Conservation (phyloP, 2,888 invertebrate genomes). For the Campoplex nolae region DNA sequence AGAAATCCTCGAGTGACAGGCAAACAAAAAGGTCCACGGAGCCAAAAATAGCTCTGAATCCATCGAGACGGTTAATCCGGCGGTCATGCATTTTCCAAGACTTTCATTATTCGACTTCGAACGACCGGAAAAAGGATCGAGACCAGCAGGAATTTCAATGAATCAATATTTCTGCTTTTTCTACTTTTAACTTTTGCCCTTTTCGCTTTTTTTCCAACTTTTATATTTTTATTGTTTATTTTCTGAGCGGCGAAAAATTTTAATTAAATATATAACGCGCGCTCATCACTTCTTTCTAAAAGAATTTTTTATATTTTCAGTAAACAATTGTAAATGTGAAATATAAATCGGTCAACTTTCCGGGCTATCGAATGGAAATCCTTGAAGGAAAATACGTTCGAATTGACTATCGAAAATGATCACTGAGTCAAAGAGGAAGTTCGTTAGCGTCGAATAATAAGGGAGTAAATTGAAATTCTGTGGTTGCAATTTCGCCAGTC, state of each 20-base stretch:
- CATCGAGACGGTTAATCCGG: not conserved
- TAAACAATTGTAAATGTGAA: not conserved
- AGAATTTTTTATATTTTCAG: not conserved
- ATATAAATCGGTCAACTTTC: not conserved
- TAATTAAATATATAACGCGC: not conserved
- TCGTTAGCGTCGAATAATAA: slow-evolving; percentile 59
- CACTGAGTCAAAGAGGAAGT: slow-evolving; percentile 26
- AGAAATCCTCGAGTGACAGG: slow-evolving; percentile 31
- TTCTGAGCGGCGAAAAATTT: not conserved
- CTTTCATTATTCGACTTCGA: not conserved
- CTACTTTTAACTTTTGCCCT: not conserved
- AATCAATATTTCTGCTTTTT: not conserved
- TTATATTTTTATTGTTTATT: not conserved
- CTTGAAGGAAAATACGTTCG: slow-evolving; percentile 23
- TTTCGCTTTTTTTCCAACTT: not conserved
- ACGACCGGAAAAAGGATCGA: not conserved
- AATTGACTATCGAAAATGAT: slow-evolving; percentile 43
- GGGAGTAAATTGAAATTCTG: slow-evolving; percentile 54
- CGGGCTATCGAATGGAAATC: slow-evolving; percentile 14
- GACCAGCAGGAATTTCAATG: not conserved
- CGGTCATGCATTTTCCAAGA: not conserved
- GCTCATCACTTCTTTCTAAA: not conserved
- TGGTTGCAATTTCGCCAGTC: slow-evolving; percentile 13
- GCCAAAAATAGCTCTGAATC: not conserved
- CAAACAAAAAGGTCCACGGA: not conserved